phyloP scores from a whole-genome alignment of 1,140 invertebrate species.

The Psix sp. region DNA sequence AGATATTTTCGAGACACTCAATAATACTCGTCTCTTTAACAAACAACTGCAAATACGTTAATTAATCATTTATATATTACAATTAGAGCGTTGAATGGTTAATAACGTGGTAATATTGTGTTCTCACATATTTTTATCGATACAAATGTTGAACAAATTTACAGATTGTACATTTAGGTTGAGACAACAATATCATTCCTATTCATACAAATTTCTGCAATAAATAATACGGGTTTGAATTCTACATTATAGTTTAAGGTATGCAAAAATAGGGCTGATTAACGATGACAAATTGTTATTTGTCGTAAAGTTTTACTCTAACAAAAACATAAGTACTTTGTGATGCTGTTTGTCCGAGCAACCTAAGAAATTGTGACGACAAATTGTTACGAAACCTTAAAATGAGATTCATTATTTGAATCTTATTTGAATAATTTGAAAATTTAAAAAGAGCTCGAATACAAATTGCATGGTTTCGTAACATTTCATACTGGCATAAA shows the following conservation, averaged over 20 bases:
- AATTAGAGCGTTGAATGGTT: conserved; percentile 64
- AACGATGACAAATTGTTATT: too few relatives aligned
- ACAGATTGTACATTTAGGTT: conserved; percentile 71
- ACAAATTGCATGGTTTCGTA: too few relatives aligned
- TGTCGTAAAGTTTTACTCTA: conserved; percentile 23
- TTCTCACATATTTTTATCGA: conserved; percentile 24
- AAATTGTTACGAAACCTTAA: too few relatives aligned
- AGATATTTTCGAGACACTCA: conserved; percentile 28
- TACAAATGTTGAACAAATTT: conserved; percentile 62
- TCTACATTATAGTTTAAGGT: conserved; percentile 18
- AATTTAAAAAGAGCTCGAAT: too few relatives aligned
- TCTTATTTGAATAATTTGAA: too few relatives aligned
- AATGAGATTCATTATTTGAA: too few relatives aligned
- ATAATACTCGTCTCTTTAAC: conserved; percentile 45
- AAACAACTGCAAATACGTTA: conserved; percentile 46
- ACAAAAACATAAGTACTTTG: conserved; percentile 34
- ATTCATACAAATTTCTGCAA: conserved; percentile 45
- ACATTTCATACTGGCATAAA: too few relatives aligned
- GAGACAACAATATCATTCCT: conserved; percentile 27
- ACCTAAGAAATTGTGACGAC: too few relatives aligned
- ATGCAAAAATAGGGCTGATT: too few relatives aligned
- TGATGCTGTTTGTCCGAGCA: background rate
- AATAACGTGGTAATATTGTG: conserved; percentile 67
- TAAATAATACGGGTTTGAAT: conserved; percentile 55
- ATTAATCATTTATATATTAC: conserved; percentile 54